Base-by-base conservation (phyloP, 2,888 invertebrate species). In the Drymonia ruficornis region DNA sequence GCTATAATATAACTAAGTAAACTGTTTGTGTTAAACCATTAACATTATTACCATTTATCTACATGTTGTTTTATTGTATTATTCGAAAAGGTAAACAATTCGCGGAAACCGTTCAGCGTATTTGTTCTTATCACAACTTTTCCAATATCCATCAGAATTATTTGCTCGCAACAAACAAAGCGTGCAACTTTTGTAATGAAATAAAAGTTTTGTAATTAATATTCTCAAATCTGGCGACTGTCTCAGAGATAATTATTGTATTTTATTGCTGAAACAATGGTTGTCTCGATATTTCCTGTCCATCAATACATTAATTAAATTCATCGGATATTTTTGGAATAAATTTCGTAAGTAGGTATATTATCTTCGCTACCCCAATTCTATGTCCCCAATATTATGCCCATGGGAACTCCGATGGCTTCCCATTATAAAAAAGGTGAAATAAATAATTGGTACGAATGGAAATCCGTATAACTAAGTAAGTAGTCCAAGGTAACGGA, bases 141-240 rank as follows among this genome's bases (percentile, higher is more conserved):
- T 53, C 60, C 68, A 70, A 70, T 68, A 71, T 68, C 56, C 59
- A 42, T 61, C 61, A 64, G 53, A 65, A 71, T 62, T 52, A 68
- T 68, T 64, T 66, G 51, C 36, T 56, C 56, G 56, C 48, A 55
- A 57, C 56, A 51, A 63, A 54, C 68, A 56, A 65, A 70, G 57
- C 56, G 61, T 56, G 65, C 55, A 63, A 70, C 59, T 71, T 70
- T 62, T 54, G 60, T 66, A 56, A 68, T 63, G 47, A 66, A 71
- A 59, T 68, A 45, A 59, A 70, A 70, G 66, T 70, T 70, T 62
- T 56, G 48, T 68, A 71, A 70, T 70, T 64, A 71, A 70, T 70
- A 60, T 60, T 49, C 18, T 16, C 49, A 55, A 48, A 61, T 63
- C 56, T 57, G 46, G 19, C 42, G 50, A 61, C 61, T 61, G 63